phyloP scores from a whole-genome alignment of 2,888 invertebrate genomes.

The Apodemia mormo region DNA sequence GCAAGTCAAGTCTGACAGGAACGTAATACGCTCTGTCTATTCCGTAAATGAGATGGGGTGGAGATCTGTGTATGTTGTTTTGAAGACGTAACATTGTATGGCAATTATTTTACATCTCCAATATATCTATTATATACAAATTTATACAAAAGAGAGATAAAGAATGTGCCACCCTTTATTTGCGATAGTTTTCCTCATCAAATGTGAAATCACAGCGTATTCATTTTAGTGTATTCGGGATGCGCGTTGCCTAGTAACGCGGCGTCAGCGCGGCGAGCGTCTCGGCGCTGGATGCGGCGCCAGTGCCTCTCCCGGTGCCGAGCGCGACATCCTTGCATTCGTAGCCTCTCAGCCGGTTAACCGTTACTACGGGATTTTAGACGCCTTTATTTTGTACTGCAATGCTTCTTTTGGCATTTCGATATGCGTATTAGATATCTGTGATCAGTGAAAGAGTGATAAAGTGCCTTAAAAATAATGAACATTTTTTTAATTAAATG shows the following conservation, averaged over 20 bases:
- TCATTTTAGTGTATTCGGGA: slow-evolving; percentile 28
- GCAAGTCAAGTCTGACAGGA: too few relatives aligned
- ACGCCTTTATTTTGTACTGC: slow-evolving; percentile 20
- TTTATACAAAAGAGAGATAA: neutral
- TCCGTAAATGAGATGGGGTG: too few relatives aligned
- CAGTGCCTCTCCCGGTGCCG: slow-evolving; percentile 60
- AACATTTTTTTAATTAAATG: slow-evolving; percentile 25
- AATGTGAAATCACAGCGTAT: slow-evolving; percentile 24
- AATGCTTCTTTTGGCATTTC: slow-evolving; percentile 12
- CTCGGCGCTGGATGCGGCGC: slow-evolving; percentile 71
- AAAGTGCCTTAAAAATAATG: slow-evolving; percentile 24
- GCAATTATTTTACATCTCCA: too few relatives aligned
- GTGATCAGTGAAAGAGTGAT: neutral
- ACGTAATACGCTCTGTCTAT: too few relatives aligned
- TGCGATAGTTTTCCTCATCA: neutral
- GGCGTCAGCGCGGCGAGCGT: slow-evolving; percentile 65
- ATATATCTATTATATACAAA: neutral
- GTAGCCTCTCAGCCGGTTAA: slow-evolving; percentile 27
- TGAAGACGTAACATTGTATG: too few relatives aligned
- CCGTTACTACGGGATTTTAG: slow-evolving; percentile 5
- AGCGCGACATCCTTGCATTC: slow-evolving; percentile 35
- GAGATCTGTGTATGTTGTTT: too few relatives aligned
- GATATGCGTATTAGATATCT: neutral
- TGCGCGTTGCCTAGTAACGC: slow-evolving; percentile 70
- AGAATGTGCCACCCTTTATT: neutral